Percentiles rank a stretch among this genome's conserved stretches.
Conservation (phyloP, 2,888 invertebrate species). For the Baccha elongata region DNA sequence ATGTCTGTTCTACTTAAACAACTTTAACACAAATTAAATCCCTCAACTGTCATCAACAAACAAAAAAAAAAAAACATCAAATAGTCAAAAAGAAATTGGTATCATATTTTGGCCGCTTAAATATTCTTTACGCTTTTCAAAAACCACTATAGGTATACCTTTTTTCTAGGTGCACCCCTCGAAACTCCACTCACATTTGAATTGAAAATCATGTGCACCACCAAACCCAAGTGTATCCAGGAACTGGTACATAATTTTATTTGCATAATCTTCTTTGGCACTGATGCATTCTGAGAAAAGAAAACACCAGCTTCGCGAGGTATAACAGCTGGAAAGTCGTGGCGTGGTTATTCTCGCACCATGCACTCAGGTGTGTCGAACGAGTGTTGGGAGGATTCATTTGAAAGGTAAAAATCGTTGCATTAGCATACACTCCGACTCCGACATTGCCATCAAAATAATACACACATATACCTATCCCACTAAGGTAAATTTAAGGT, state of each 20-base stretch:
- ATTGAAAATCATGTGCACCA: slow-evolving; percentile 73
- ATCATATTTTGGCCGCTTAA: slow-evolving; percentile 54
- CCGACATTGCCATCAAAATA: slow-evolving; percentile 61
- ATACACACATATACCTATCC: background rate
- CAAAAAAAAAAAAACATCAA: slow-evolving; percentile 5
- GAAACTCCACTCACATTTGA: slow-evolving; percentile 54
- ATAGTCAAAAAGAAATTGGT: slow-evolving; percentile 53
- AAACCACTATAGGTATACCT: background rate
- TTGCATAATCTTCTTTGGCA: slow-evolving; percentile 72
- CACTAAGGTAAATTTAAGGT: slow-evolving; percentile 13
- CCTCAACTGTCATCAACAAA: background rate
- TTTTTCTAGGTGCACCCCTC: slow-evolving; percentile 14
- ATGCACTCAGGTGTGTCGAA: slow-evolving; percentile 68
- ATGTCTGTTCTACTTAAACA: too few species aligned
- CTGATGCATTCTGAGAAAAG: slow-evolving; percentile 72
- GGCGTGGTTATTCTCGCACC: slow-evolving; percentile 57
- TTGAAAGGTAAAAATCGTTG: slow-evolving; percentile 73
- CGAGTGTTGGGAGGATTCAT: slow-evolving; percentile 66
- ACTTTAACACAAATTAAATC: background rate
- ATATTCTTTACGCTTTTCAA: slow-evolving; percentile 24
- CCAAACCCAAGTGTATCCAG: slow-evolving; percentile 51
- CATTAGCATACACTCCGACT: slow-evolving; percentile 71
- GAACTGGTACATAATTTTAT: slow-evolving; percentile 73
- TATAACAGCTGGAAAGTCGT: slow-evolving; percentile 63
- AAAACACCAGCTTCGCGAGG: slow-evolving; percentile 60